Evolutionary conservation across 2,888 invertebrate genomes (phyloP).

Genomic region (Dioctria linearis): DNA sequence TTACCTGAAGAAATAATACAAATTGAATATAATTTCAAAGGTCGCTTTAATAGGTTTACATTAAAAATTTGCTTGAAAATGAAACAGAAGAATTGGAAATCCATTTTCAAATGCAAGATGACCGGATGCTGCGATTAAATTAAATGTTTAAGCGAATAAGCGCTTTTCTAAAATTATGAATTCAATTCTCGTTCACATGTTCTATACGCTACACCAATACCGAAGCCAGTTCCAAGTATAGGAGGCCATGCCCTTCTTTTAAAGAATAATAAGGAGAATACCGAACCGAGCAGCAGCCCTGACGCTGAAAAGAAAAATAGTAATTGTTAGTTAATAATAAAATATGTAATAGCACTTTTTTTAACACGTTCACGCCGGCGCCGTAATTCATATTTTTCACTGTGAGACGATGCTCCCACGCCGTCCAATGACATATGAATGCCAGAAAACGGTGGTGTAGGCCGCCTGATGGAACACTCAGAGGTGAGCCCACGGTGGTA

Average conservation of each 20-base stretch:
- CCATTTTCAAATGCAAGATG: slow-evolving; percentile 23
- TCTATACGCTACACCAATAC: slow-evolving; percentile 84
- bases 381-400: too few species aligned
- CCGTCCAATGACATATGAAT: too few species aligned
- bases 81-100: neutral
- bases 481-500: too few species aligned
- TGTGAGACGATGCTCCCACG: too few species aligned
- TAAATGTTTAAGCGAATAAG: slow-evolving; percentile 3
- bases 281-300: slow-evolving; percentile 84
- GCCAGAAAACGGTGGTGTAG: too few species aligned
- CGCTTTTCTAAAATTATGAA: slow-evolving; percentile 57
- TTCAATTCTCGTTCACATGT: slow-evolving; percentile 66
- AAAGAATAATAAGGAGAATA: slow-evolving; percentile 87
- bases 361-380: too few species aligned
- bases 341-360: neutral
- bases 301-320: slow-evolving; percentile 77
- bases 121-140: neutral
- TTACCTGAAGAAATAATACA: neutral
- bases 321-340: neutral
- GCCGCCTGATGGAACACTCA: too few species aligned
- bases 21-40: neutral
- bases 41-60: slow-evolving; percentile 10
- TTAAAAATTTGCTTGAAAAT: slow-evolving; percentile 37
- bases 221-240: slow-evolving; percentile 89
- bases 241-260: slow-evolving; percentile 90